These are phyloP conservation scores for Crypturellus tataupa DNA, from an alignment of 2,797 vertebrate species.

Conservation along the genomic window DNA sequence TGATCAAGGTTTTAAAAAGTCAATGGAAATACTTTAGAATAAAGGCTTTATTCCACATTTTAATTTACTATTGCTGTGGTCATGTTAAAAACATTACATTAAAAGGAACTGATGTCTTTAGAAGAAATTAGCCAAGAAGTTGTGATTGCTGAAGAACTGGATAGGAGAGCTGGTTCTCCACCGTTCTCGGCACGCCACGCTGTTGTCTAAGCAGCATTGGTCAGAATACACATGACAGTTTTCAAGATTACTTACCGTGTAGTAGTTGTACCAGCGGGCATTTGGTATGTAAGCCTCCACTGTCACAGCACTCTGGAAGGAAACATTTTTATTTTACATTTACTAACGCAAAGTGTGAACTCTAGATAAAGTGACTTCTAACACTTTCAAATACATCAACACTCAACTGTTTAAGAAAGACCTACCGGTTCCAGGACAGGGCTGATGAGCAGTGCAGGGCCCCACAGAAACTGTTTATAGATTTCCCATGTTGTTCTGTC, in stretches of 20 bases:
- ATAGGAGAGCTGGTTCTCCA: background rate
- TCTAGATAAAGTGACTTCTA: no score
- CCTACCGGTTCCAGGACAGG: constrained; percentile 67
- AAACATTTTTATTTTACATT: background rate
- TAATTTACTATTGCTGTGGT: no score
- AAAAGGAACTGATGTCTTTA: background rate
- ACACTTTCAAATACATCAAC: background rate
- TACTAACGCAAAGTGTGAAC: background rate
- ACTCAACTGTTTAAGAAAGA: background rate
- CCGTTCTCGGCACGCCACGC: no score
- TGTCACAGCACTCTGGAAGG: constrained; percentile 75
- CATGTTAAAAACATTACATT: background rate
- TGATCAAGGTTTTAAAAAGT: background rate
- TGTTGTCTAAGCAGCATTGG: background rate
- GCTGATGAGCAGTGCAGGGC: constrained; percentile 88
- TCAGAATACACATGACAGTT: background rate
- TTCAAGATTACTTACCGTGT: constrained; percentile 83
- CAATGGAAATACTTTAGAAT: no score
- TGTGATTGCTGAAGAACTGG: background rate
- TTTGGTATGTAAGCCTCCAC: constrained; percentile 86
- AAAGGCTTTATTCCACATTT: background rate
- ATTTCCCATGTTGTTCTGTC: constrained; percentile 87
- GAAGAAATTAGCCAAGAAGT: background rate
- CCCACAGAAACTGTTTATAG: constrained; percentile 89
- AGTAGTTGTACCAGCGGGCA: constrained; percentile 87